These are phyloP conservation scores for Hemichromis elongatus DNA, from an alignment of 2,113 vertebrate species.

Conservation along the genomic window DNA sequence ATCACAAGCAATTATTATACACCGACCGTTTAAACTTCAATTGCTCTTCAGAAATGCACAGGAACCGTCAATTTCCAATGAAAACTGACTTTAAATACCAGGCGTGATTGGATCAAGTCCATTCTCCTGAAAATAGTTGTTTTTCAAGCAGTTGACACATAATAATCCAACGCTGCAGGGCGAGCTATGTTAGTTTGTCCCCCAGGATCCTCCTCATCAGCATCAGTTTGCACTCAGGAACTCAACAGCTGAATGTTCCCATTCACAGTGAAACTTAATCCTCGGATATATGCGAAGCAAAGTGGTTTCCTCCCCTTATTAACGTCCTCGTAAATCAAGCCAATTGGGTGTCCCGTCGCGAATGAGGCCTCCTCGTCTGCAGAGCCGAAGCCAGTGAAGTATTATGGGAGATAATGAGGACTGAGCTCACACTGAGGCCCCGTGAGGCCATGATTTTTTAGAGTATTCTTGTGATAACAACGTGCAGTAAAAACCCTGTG, in stretches of 20 bases:
- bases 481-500: background rate
- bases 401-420: conserved; percentile 11
- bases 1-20: background rate
- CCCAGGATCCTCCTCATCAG: conserved; percentile 41
- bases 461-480: background rate
- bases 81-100: conserved; percentile 18
- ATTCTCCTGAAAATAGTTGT: conserved; percentile 21
- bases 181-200: background rate
- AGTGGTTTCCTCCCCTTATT: conserved; percentile 58
- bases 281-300: conserved; percentile 5
- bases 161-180: conserved; percentile 14
- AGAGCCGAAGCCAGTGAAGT: conserved; percentile 3
- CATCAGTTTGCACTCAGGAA: conserved; percentile 18
- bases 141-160: conserved; percentile 39
- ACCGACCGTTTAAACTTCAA: conserved; percentile 22
- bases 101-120: conserved; percentile 22
- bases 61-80: conserved; percentile 26
- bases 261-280: conserved; percentile 53
- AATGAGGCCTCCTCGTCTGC: conserved; percentile 20
- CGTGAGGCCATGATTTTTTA: background rate
- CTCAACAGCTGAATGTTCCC: conserved; percentile 44
- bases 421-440: conserved; percentile 1
- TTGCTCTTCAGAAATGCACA: background rate
- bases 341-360: conserved; percentile 48
- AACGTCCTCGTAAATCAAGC: conserved; percentile 61